Conservation (phyloP, 1,140 invertebrate species). For the Alviniconcha marisindica region DNA sequence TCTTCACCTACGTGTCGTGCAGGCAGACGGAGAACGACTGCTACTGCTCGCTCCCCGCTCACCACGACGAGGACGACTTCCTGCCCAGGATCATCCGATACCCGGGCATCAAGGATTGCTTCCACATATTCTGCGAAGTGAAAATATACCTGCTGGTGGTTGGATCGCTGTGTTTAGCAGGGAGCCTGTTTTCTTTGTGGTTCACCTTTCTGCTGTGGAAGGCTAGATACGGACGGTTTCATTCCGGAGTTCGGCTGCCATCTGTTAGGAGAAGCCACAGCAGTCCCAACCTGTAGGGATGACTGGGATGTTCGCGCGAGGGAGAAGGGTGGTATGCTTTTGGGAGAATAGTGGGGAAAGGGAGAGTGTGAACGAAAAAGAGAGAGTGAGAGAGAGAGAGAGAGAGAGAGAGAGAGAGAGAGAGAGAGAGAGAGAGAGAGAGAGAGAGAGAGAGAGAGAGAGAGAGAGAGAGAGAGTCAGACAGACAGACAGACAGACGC, state of each 20-base stretch:
- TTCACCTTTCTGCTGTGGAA: slow-evolving; percentile 51
- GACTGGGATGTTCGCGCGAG: no score
- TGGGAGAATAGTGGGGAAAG: not conserved
- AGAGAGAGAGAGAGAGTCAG: no score
- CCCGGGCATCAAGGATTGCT: slow-evolving; percentile 35
- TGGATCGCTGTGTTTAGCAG: slow-evolving; percentile 44
- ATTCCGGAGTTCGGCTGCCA: slow-evolving; percentile 43
- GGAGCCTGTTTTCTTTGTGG: slow-evolving; percentile 49
- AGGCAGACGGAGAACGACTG: slow-evolving; percentile 20
- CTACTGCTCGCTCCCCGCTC: slow-evolving; percentile 30
- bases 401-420: slow-evolving; percentile 6
- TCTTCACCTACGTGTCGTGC: slow-evolving; percentile 50
- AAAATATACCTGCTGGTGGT: slow-evolving; percentile 48
- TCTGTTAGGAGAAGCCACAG: slow-evolving; percentile 6
- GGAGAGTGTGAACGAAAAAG: not conserved
- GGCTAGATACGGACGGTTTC: slow-evolving; percentile 49
- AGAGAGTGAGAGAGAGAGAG: not conserved
- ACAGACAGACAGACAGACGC: no score
- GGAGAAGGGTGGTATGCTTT: not conserved
- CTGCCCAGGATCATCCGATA: slow-evolving; percentile 36
- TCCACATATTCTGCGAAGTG: slow-evolving; percentile 41
- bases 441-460: not conserved
- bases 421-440: not conserved
- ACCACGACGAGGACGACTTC: slow-evolving; percentile 35
- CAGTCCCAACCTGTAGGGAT: no score